These are phyloP conservation scores for Acanthisitta chloris DNA, from an alignment of 2,113 vertebrate genomes.

Conservation along the genomic window DNA sequence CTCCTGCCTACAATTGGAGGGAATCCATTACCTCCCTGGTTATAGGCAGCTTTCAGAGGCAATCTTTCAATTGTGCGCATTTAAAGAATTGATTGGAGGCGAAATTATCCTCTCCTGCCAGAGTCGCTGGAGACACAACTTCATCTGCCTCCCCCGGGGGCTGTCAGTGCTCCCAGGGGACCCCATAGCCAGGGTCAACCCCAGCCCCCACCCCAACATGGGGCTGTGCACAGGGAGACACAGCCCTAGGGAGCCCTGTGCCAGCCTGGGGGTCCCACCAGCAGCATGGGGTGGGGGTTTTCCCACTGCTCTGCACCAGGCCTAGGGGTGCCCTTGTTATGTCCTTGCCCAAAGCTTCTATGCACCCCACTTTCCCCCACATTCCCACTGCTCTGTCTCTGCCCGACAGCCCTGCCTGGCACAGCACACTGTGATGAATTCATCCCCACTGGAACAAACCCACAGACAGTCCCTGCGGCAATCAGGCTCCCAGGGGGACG, in stretches of 20 bases:
- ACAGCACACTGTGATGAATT: background rate
- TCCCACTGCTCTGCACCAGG: background rate
- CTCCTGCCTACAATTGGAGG: background rate
- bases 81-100: slow-evolving; percentile 70
- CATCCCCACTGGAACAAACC: fast-evolving
- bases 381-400: background rate
- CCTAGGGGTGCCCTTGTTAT: background rate
- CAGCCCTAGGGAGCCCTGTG: fast-evolving
- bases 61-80: slow-evolving; percentile 68
- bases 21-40: slow-evolving; percentile 63
- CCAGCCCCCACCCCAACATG: fast-evolving
- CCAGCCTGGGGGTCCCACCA: background rate
- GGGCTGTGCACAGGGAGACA: background rate
- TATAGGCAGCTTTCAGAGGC: slow-evolving; percentile 65
- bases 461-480: background rate
- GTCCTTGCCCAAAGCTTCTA: background rate
- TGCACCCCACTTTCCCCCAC: fast-evolving
- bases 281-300: too few species aligned
- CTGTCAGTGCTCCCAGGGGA: background rate
- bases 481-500: fast-evolving
- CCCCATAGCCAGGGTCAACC: background rate
- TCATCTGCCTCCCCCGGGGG: background rate
- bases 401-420: background rate
- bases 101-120: slow-evolving; percentile 49
- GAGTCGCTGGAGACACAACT: slow-evolving; percentile 26